Percentiles rank a stretch among this genome's conserved stretches.
Evolutionary conservation across 2,888 invertebrate genomes (phyloP).

Genomic region (Serripes groenlandicus): DNA sequence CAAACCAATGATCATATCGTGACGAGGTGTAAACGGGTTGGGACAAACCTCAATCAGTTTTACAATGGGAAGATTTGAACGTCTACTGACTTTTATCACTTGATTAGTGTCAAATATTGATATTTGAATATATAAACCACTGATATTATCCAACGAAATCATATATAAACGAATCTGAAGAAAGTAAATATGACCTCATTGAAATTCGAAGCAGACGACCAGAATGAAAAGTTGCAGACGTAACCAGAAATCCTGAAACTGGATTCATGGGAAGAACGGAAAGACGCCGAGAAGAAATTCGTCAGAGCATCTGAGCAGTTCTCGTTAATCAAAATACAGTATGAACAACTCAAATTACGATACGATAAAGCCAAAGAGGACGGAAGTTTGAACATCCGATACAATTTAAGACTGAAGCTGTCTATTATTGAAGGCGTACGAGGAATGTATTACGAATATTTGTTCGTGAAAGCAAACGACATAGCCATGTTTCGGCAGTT

Average conservation of each 20-base stretch:
- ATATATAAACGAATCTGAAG: conserved; percentile 6
- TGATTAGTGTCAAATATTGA: conserved; percentile 3
- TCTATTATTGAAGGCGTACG: conserved; percentile 8
- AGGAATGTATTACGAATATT: conserved; percentile 12
- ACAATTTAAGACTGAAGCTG: conserved; percentile 12
- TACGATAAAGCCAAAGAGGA: conserved; percentile 10
- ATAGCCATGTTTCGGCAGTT: conserved; percentile 4
- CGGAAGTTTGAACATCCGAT: not conserved
- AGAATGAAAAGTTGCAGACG: not conserved
- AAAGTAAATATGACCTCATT: not conserved
- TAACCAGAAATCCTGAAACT: not conserved
- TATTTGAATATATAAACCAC: not conserved
- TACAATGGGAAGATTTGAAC: not conserved
- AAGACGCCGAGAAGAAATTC: conserved; percentile 23
- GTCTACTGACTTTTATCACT: not conserved
- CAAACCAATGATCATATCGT: not conserved
- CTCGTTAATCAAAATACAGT: conserved; percentile 5
- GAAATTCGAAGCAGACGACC: not conserved
- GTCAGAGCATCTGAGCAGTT: not conserved
- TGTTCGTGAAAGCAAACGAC: conserved; percentile 14
- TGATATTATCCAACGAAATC: not conserved
- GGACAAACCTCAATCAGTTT: not conserved
- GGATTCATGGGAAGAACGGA: not conserved
- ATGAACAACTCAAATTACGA: conserved; percentile 7
- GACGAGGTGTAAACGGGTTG: not conserved